phyloP scores from a whole-genome alignment of 2,888 invertebrate genomes.

The Eilema griseolum region DNA sequence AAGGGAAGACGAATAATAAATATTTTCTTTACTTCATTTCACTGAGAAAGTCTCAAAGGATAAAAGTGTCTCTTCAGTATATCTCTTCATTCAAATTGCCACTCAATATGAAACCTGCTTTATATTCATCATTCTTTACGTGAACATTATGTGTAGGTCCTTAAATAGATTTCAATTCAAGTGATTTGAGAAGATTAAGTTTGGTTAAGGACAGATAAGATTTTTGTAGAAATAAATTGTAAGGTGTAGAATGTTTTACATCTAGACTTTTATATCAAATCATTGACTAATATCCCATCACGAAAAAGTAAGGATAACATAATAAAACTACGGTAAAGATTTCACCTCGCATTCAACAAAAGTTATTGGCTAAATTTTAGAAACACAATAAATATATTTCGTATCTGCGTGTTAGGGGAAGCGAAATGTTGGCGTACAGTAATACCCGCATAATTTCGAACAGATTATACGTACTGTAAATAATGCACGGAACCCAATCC shows the following conservation, averaged over 20 bases:
- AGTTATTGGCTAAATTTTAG: constrained; percentile 42
- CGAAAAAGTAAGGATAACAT: constrained; percentile 33
- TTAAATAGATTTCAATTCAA: not conserved
- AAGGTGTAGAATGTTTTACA: constrained; percentile 2
- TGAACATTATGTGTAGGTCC: constrained; percentile 4
- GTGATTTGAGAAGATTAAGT: not conserved
- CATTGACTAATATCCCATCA: constrained; percentile 20
- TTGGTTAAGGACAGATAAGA: too few species aligned
- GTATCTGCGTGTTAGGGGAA: constrained; percentile 31
- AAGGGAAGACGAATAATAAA: not conserved
- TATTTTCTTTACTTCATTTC: constrained; percentile 3
- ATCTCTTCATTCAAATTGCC: not conserved
- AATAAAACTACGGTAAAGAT: constrained; percentile 30
- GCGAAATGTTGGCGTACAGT: constrained; percentile 36
- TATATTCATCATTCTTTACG: not conserved
- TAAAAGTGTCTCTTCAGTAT: not conserved
- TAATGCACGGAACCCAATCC: constrained; percentile 21
- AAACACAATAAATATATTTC: constrained; percentile 44
- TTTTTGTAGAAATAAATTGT: too few species aligned
- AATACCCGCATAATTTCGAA: constrained; percentile 48
- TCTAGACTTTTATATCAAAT: not conserved
- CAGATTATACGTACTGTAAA: constrained; percentile 27
- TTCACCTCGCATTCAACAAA: constrained; percentile 35
- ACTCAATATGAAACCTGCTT: constrained; percentile 2
- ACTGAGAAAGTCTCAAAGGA: not conserved